phyloP scores from a whole-genome alignment of 2,113 vertebrate genomes.

The Drymodes brunneopygia region DNA sequence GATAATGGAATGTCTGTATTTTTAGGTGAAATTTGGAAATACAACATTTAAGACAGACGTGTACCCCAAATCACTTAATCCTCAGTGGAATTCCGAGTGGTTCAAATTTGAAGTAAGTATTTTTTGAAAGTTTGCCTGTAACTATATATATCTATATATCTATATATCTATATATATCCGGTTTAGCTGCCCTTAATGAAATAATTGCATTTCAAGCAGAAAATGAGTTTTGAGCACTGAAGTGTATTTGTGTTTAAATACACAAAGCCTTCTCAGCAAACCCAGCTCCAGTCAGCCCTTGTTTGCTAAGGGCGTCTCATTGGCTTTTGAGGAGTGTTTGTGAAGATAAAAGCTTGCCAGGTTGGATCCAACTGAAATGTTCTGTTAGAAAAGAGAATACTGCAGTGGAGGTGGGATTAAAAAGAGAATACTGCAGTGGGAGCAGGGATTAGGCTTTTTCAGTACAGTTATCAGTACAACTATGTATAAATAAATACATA shows the following conservation, averaged over 20 bases:
- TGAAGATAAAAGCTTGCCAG: neutral
- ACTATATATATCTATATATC: too few relatives aligned
- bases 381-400: neutral
- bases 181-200: neutral
- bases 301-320: neutral
- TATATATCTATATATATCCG: neutral
- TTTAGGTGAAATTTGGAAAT: slow-evolving; percentile 97
- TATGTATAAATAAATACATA: too few relatives aligned
- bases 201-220: neutral
- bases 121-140: neutral
- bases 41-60: slow-evolving; percentile 98
- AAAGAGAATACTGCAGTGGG: too few relatives aligned
- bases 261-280: neutral
- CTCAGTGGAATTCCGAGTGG: slow-evolving; percentile 99
- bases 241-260: neutral
- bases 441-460: neutral
- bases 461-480: neutral
- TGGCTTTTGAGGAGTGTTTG: neutral
- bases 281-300: neutral
- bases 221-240: neutral
- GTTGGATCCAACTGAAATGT: neutral
- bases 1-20: neutral
- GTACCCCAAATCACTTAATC: slow-evolving; percentile 94
- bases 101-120: slow-evolving; percentile 97
- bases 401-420: neutral